Evolutionary conservation across 1,140 invertebrate genomes (phyloP).

Genomic region (Steinernema khuongi): DNA sequence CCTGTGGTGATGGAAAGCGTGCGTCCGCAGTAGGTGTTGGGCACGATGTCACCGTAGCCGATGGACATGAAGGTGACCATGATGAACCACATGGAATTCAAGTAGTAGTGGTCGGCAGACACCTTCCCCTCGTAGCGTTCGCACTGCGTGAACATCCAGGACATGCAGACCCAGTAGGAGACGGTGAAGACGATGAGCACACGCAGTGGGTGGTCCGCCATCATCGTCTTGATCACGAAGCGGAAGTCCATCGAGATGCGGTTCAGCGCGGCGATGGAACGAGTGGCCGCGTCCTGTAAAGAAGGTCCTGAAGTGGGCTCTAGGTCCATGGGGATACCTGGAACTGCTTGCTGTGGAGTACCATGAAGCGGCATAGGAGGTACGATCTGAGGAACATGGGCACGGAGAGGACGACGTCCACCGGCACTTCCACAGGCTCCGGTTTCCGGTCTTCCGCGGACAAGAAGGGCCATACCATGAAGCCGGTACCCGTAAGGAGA

Average conservation of each 20-base stretch:
- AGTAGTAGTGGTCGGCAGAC: conserved; percentile 60
- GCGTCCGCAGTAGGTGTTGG: conserved; percentile 53
- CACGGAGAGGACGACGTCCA: conserved; percentile 89
- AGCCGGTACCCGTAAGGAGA: conserved; percentile 44
- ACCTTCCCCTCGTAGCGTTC: conserved; percentile 47
- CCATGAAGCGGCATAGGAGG: conserved; percentile 97
- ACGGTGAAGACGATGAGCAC: conserved; percentile 56
- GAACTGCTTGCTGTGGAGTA: conserved; percentile 97
- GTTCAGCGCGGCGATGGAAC: conserved; percentile 56
- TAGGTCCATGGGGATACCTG: conserved; percentile 39
- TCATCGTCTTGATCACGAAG: conserved; percentile 59
- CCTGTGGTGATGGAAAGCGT: conserved; percentile 54
- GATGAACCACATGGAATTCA: conserved; percentile 65
- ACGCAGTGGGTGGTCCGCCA: conserved; percentile 57
- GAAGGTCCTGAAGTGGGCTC: not conserved
- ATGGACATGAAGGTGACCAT: conserved; percentile 60
- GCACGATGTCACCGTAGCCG: conserved; percentile 56
- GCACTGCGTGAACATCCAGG: conserved; percentile 58
- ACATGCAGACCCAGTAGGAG: conserved; percentile 59
- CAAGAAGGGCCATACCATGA: conserved; percentile 53
- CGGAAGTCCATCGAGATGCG: conserved; percentile 58
- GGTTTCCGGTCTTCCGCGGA: conserved; percentile 43
- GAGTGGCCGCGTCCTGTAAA: conserved; percentile 41
- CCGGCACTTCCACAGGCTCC: conserved; percentile 44
- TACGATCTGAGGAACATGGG: conserved; percentile 99